phyloP scores from a whole-genome alignment of 2,113 vertebrate genomes.

The Pardalotus punctatus region DNA sequence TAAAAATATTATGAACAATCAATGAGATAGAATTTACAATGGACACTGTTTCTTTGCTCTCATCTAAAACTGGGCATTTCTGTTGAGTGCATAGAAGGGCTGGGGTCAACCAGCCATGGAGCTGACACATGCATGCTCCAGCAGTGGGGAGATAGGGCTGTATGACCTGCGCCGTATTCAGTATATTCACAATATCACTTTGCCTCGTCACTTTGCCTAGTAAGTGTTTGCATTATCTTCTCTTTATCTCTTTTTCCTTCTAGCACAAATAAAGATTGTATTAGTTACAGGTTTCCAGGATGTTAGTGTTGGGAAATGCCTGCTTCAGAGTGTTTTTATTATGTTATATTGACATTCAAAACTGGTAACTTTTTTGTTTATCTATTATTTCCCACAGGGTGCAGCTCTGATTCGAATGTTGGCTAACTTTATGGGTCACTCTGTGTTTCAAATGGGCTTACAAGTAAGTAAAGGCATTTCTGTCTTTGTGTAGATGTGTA shows the following conservation, averaged over 20 bases:
- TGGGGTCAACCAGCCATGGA: not conserved
- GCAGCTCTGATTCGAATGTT: slow-evolving; percentile 98
- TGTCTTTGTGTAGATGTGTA: not conserved
- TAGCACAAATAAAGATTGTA: not conserved
- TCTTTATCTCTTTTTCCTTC: not conserved
- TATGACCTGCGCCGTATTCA: not conserved
- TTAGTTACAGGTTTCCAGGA: not conserved
- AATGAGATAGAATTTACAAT: not conserved
- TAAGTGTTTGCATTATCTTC: not conserved
- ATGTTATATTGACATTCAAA: not conserved
- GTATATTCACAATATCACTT: not conserved
- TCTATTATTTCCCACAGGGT: slow-evolving; percentile 77
- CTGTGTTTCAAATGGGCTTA: slow-evolving; percentile 91
- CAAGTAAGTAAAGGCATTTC: slow-evolving; percentile 85
- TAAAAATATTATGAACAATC: not conserved
- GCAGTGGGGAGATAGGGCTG: not conserved
- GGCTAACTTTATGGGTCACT: slow-evolving; percentile 95
- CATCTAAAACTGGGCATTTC: not conserved
- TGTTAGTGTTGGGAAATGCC: not conserved
- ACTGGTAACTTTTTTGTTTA: not conserved
- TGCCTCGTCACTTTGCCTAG: not conserved
- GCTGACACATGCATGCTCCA: not conserved
- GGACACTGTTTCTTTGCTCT: not conserved
- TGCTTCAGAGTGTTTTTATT: not conserved
- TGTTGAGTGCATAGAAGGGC: not conserved